A percentile compares a stretch with the other conserved stretches of the same genome.
phyloP scores from a whole-genome alignment of 2,113 vertebrate species.

The Eublepharis macularius region DNA sequence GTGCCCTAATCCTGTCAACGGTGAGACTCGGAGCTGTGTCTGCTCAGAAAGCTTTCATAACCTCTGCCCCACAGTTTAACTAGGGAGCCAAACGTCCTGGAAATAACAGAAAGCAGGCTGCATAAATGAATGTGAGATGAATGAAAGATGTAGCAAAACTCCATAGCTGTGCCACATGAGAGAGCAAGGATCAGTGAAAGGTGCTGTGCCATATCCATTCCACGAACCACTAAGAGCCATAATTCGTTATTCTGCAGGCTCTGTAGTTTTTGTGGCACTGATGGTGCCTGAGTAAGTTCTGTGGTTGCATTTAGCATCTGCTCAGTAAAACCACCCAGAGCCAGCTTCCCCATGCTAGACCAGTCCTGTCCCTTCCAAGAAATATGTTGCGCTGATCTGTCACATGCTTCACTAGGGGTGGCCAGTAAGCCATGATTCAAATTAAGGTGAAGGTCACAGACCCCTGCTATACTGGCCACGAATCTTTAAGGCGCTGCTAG shows the following conservation, averaged over 20 bases:
- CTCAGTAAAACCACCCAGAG: not conserved
- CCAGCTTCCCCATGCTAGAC: not conserved
- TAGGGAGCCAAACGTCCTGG: not conserved
- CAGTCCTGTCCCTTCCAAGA: not conserved
- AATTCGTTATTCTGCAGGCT: not conserved
- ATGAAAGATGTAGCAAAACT: not conserved
- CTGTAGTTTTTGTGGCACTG: not conserved
- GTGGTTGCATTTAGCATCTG: not conserved
- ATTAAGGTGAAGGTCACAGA: not conserved
- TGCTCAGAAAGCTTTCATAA: not conserved
- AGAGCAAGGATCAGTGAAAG: not conserved
- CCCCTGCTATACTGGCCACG: not conserved
- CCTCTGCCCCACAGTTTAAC: too few species aligned
- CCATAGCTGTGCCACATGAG: not conserved
- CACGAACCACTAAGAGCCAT: not conserved
- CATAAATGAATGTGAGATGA: not conserved
- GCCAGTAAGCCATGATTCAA: not conserved
- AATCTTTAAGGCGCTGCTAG: not conserved
- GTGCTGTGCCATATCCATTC: not conserved
- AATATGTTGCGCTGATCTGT: not conserved
- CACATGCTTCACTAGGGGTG: not conserved
- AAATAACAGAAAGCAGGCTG: not conserved
- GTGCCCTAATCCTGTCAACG: conserved; percentile 3
- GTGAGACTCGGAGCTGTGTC: not conserved
- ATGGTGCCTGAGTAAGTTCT: not conserved